A percentile compares a stretch with the other conserved stretches of the same genome.
phyloP scores from a whole-genome alignment of 2,888 invertebrate genomes.

The Brenthis ino region DNA sequence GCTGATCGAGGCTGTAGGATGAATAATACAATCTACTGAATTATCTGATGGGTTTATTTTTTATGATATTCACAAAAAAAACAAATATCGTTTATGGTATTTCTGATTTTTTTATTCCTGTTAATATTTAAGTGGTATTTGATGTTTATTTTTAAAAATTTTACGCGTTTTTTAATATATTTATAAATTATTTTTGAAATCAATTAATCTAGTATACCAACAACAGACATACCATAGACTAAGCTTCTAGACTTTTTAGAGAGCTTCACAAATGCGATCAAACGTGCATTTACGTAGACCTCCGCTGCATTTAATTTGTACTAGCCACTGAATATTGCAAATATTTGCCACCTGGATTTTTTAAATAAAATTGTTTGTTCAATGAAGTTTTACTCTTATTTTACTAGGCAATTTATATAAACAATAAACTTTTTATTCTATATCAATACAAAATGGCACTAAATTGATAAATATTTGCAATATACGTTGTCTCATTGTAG shows the following conservation, averaged over 20 bases:
- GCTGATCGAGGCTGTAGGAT: constrained; percentile 37
- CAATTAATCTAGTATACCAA: constrained; percentile 32
- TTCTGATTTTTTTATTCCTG: constrained; percentile 7
- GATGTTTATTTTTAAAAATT: constrained; percentile 18
- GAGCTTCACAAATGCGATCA: constrained; percentile 56
- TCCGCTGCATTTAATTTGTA: constrained; percentile 72
- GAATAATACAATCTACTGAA: constrained; percentile 13
- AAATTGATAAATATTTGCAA: constrained; percentile 12
- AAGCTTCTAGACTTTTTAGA: constrained; percentile 71
- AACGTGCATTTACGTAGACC: constrained; percentile 66
- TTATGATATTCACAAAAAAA: constrained; percentile 24
- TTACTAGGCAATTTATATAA: constrained; percentile 8
- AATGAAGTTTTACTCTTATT: background rate
- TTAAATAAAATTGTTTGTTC: background rate
- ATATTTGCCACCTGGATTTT: background rate
- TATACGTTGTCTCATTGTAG: constrained; percentile 51
- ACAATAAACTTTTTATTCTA: background rate
- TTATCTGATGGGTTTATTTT: constrained; percentile 29
- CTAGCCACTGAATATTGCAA: constrained; percentile 22
- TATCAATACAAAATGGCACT: constrained; percentile 8
- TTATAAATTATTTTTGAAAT: constrained; percentile 18
- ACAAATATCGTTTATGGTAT: constrained; percentile 22
- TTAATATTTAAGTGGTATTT: constrained; percentile 10
- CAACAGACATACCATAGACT: constrained; percentile 58
- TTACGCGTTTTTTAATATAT: constrained; percentile 15